Percentiles rank a stretch among this genome's conserved stretches.
These are phyloP conservation scores for Limenitis camilla DNA, from an alignment of 2,888 invertebrate species.

Conservation along the genomic window DNA sequence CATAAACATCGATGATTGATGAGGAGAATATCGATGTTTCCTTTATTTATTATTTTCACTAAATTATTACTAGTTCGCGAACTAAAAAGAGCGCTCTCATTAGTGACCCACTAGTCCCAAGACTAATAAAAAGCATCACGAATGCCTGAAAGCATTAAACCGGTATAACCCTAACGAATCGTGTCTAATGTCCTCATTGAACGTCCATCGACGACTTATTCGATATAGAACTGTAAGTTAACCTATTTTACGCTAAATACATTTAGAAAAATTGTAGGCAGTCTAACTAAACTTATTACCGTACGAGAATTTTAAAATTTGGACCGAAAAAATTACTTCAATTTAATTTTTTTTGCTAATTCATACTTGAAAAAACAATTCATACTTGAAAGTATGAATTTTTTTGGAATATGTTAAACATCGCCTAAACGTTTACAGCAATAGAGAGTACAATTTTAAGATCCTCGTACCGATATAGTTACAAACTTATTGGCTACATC, in stretches of 20 bases:
- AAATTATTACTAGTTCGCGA: too few relatives aligned
- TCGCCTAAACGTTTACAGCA: not conserved
- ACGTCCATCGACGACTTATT: conserved; percentile 18
- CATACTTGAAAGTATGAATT: not conserved
- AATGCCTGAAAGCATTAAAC: not conserved
- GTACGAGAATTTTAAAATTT: conserved; percentile 46
- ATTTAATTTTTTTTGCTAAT: conserved; percentile 14
- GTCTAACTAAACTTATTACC: conserved; percentile 55
- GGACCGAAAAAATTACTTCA: conserved; percentile 30
- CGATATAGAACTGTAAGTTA: conserved; percentile 33
- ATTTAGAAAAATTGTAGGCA: conserved; percentile 51
- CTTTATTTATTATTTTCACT: too few relatives aligned
- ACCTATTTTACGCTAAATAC: conserved; percentile 59
- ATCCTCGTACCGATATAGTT: conserved; percentile 38
- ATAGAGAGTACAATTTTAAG: conserved; percentile 19
- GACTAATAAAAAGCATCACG: too few relatives aligned
- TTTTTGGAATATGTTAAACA: not conserved
- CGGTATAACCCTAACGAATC: conserved; percentile 5
- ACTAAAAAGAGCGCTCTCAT: too few relatives aligned
- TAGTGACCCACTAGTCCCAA: too few relatives aligned
- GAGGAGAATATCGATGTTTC: too few relatives aligned
- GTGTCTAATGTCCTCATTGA: conserved; percentile 1
- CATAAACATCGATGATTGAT: too few relatives aligned
- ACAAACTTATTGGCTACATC: conserved; percentile 21
- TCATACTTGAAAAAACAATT: too few relatives aligned